Evolutionary conservation across 2,888 invertebrate genomes (phyloP).

Genomic region (Tortricodes alternella): DNA sequence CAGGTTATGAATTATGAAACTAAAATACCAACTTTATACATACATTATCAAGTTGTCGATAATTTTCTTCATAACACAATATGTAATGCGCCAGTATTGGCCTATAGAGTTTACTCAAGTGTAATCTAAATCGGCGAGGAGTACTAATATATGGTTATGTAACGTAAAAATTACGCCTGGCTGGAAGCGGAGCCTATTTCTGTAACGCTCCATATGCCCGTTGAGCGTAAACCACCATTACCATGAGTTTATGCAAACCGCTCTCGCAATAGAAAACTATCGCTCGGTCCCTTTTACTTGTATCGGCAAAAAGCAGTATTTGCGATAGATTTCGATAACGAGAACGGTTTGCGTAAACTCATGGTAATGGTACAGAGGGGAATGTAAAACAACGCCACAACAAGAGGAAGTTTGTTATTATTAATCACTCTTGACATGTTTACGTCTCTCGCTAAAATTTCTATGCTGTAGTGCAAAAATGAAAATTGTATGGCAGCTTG

Average conservation of each 20-base stretch:
- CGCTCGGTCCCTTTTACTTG: too few species aligned
- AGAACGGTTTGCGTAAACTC: too few species aligned
- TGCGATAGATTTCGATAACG: too few species aligned
- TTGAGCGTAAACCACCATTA: neutral
- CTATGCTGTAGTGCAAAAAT: neutral
- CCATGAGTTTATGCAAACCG: too few species aligned
- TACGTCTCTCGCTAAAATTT: constrained; percentile 7
- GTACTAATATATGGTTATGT: too few species aligned
- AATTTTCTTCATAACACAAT: neutral
- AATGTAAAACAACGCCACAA: neutral
- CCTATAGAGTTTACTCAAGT: constrained; percentile 5
- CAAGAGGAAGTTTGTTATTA: constrained; percentile 16
- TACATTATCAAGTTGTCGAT: too few species aligned
- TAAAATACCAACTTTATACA: too few species aligned
- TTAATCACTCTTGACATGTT: constrained; percentile 11
- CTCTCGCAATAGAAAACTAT: too few species aligned
- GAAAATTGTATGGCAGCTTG: neutral
- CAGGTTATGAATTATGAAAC: too few species aligned
- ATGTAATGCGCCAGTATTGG: too few species aligned
- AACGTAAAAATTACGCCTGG: constrained; percentile 19
- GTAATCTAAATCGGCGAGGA: constrained; percentile 6
- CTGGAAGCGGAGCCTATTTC: neutral
- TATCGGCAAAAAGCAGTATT: too few species aligned
- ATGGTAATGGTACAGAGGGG: too few species aligned
- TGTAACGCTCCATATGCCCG: neutral